phyloP scores from a whole-genome alignment of 2,797 vertebrate species.

The Graptemys geographica region DNA sequence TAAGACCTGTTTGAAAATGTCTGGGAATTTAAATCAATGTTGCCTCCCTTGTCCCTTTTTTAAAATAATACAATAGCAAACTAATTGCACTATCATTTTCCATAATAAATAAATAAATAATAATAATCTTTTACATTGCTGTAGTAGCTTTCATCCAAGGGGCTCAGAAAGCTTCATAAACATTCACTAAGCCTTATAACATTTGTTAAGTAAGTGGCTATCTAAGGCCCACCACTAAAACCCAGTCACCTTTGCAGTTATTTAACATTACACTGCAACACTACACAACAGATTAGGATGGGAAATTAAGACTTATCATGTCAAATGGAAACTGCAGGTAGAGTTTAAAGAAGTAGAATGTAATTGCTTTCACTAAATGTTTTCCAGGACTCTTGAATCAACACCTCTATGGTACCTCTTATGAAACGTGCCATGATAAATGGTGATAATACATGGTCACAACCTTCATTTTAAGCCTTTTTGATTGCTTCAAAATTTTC shows the following conservation, averaged over 20 bases:
- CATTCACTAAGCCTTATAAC: slow-evolving; percentile 7
- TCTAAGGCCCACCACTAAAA: not conserved
- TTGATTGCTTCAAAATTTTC: not conserved
- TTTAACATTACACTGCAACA: not conserved
- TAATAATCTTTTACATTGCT: not conserved
- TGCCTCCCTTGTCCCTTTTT: slow-evolving; percentile 30
- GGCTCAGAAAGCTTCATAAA: slow-evolving; percentile 40
- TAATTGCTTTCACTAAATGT: not conserved
- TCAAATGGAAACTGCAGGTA: not conserved
- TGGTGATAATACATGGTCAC: not conserved
- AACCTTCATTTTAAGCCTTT: not conserved
- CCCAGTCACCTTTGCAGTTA: not conserved
- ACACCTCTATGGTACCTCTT: not conserved
- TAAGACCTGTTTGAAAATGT: slow-evolving; percentile 25
- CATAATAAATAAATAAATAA: not conserved
- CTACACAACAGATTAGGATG: not conserved
- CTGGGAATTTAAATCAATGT: slow-evolving; percentile 28
- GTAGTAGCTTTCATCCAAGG: slow-evolving; percentile 4
- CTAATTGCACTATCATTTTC: slow-evolving; percentile 23
- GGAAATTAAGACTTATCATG: not conserved
- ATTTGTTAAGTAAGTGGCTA: not conserved
- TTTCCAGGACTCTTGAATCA: not conserved
- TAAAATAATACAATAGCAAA: slow-evolving; percentile 10
- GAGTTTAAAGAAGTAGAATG: not conserved
- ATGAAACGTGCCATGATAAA: not conserved